Evolutionary conservation across 2,888 invertebrate species (phyloP).

Genomic region (Eupsilia transversa): DNA sequence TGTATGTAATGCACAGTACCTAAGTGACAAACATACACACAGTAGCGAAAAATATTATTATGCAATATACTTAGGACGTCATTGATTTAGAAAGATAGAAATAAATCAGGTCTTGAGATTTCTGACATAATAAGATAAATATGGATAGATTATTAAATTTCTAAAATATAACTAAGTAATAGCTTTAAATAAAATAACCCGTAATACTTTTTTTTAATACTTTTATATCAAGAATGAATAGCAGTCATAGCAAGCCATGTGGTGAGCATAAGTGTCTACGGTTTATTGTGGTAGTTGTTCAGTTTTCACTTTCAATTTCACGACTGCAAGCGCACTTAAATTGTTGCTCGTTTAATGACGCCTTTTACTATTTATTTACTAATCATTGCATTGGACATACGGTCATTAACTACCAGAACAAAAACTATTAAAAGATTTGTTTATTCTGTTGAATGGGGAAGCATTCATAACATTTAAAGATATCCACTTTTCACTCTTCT

Average conservation of each 20-base stretch:
- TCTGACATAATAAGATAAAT: not conserved
- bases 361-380: not conserved
- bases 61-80: not conserved
- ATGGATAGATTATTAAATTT: not conserved
- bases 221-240: too few species aligned
- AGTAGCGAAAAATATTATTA: not conserved
- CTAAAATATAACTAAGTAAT: not conserved
- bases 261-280: not conserved
- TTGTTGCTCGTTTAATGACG: constrained; percentile 11
- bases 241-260: not conserved
- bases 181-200: not conserved
- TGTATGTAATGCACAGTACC: not conserved
- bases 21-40: not conserved
- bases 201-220: too few species aligned
- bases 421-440: not conserved
- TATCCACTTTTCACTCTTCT: not conserved
- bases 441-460: not conserved
- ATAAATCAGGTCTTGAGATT: not conserved
- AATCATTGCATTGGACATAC: not conserved
- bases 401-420: not conserved
- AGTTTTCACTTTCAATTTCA: constrained; percentile 55
- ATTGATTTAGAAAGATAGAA: not conserved
- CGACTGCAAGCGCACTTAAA: not conserved
- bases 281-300: constrained; percentile 12
- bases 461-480: not conserved